Conservation (phyloP, 2,888 invertebrate genomes). For the Callosobruchus maculatus region DNA sequence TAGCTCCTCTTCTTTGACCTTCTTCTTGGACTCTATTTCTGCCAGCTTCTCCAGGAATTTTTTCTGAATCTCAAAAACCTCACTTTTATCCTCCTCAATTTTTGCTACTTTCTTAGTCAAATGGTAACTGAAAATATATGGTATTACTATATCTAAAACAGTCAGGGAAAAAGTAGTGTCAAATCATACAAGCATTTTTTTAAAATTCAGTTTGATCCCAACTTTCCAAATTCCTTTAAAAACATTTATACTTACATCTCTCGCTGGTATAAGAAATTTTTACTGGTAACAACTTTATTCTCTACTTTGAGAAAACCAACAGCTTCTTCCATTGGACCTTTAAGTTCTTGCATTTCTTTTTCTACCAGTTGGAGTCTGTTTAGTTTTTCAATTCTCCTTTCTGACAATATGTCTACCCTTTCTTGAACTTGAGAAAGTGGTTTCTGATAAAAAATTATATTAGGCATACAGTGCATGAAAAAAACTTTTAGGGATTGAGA, state of each 20-base stretch:
- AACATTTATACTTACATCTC: constrained; percentile 64
- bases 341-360: constrained; percentile 73
- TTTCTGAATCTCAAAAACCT: constrained; percentile 60
- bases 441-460: constrained; percentile 50
- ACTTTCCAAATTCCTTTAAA: too few species aligned
- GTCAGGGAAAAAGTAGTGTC: too few species aligned
- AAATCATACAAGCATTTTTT: too few species aligned
- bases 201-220: too few species aligned
- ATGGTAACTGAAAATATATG: constrained; percentile 48
- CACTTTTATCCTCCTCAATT: constrained; percentile 54
- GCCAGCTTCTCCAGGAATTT: constrained; percentile 56
- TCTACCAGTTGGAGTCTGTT: constrained; percentile 81
- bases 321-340: constrained; percentile 75
- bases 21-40: constrained; percentile 53
- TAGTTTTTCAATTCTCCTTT: constrained; percentile 73
- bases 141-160: not conserved
- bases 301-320: constrained; percentile 74
- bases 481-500: not conserved
- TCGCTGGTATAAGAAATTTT: constrained; percentile 70
- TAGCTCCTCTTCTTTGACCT: constrained; percentile 43
- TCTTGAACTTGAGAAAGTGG: constrained; percentile 73
- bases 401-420: constrained; percentile 70
- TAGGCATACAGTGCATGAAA: not conserved
- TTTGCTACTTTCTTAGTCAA: constrained; percentile 55
- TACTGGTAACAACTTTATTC: constrained; percentile 67